Base-by-base conservation (phyloP, 2,113 vertebrate species). In the Echinops telfairi region DNA sequence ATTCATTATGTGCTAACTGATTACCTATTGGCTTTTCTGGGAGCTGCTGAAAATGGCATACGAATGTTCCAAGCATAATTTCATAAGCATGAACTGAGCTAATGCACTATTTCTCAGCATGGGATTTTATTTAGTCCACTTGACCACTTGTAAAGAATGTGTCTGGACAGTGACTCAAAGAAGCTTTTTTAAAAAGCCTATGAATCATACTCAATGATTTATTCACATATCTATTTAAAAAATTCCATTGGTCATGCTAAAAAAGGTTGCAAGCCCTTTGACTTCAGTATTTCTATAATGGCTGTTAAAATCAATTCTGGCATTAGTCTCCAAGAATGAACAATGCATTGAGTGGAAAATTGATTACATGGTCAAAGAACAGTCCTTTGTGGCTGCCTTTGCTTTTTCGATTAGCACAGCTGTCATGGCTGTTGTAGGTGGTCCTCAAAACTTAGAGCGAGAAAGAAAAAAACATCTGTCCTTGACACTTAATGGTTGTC, bases 271-370 rank as follows among this genome's bases (percentile, higher is more conserved):
- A 96, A 97, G 97, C 98, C 98, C 98, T 98, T 98, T 98, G 98
- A 98, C 98, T 98, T 97, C 97, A 64, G 94, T 97, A 97, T 98
- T 98, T 98, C 96, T 22, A 98, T 98, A 98, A 98, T 98, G 98
- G 97, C 95, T 98, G 97, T 98, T 98, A 98, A 98, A 98, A 98
- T 98, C 98, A 98, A 98, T 98, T 98, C 97, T 97, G 98, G 97
- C 97, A 98, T 98, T 98, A 98, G 97, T 98, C 98, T 97, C 97
- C 97, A 97, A 98, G 98, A 98, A 98, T 97, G 98, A 98, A 98
- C 98, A 98, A 98, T 98, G 98, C 98, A 98, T 98, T 98, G 98
- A 98, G 98, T 98, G 97, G 98, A 98, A 98, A 98, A 98, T 98
- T 98, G 98, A 98, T 98, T 98, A 98, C 98, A 98, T 98, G 98